Base-by-base conservation (phyloP, 2,113 vertebrate species). In the Platichthys flesus region DNA sequence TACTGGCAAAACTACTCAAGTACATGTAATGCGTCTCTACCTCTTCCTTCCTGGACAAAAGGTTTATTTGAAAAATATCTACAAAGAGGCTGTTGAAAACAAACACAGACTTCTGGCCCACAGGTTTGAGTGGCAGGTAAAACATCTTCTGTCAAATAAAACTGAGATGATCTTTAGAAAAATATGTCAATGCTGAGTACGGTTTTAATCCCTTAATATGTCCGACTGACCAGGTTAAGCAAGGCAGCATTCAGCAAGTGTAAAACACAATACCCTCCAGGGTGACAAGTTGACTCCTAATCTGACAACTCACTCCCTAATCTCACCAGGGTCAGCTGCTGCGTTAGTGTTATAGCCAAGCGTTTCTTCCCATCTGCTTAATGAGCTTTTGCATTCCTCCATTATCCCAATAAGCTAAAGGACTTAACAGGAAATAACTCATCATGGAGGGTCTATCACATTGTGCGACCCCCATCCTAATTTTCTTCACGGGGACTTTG, bases 291-390 rank as follows among this genome's bases (percentile, higher is more conserved):
- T 83, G 76, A 76, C 74, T 71, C 71, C 24, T 88, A 74, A 87
- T 85, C 81, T 81, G 71, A 81, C 61, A 81, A 80, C 56, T 85
- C 55, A 21, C 47, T 74, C 59, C 78, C 26, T 88, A 89, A 92
- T 89, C 86, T 83, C 5, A 0, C 12, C 26, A 35, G 68, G 45
- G 47, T 57, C 66, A 67, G 62, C 66, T 89, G 61, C 54, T 74
- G 73, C 14, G 18, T 78, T 72, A 78, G 74, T 16, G 1, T 66
- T 88, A 82, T 67, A 52, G 88, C 75, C 84, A 83, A 89, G 83
- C 70, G 84, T 85, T 83, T 92, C 37, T 88, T 86, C 85, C 75
- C 69, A 79, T 89, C 82, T 81, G 60, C 59, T 71, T 89, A 92
- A 91, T 76, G 56, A 84, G 85, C 85, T 90, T 92, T 69, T 28